Percentiles rank a stretch among this genome's conserved stretches.
Evolutionary conservation across 2,888 invertebrate genomes (phyloP).

Genomic region (Papilio gigon): DNA sequence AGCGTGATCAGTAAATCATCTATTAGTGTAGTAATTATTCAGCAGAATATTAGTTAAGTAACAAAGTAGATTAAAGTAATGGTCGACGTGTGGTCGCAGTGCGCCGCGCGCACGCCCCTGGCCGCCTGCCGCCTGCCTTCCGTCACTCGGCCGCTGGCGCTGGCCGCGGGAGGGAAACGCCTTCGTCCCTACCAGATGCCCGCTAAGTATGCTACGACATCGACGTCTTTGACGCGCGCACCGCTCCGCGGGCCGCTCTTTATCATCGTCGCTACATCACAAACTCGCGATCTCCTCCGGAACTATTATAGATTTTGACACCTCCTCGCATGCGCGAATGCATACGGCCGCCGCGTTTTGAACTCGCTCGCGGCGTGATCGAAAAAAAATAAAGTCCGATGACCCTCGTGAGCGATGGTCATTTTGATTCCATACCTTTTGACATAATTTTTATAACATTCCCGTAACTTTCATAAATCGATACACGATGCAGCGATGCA

Average conservation of each 20-base stretch:
- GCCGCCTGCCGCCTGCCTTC: constrained; percentile 59
- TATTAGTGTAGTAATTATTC: constrained; percentile 65
- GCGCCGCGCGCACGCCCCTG: constrained; percentile 74
- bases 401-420: constrained; percentile 66
- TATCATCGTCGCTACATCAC: constrained; percentile 61
- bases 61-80: constrained; percentile 69
- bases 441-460: constrained; percentile 55
- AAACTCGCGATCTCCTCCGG: constrained; percentile 67
- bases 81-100: constrained; percentile 71
- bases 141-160: constrained; percentile 48
- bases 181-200: constrained; percentile 69
- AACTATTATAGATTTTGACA: constrained; percentile 82
- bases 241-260: constrained; percentile 57
- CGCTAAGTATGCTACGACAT: constrained; percentile 60
- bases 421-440: constrained; percentile 52
- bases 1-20: constrained; percentile 57
- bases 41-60: constrained; percentile 69
- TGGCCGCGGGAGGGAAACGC: constrained; percentile 78
- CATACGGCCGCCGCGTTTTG: constrained; percentile 80
- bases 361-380: constrained; percentile 78
- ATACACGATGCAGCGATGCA: constrained; percentile 83
- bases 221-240: constrained; percentile 59
- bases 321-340: constrained; percentile 81
- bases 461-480: constrained; percentile 72
- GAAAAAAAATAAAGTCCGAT: constrained; percentile 73